Evolutionary conservation across 2,113 vertebrate species (phyloP), one percentile per base, ranked within the genome.

Genomic region (Xenopus borealis): DNA sequence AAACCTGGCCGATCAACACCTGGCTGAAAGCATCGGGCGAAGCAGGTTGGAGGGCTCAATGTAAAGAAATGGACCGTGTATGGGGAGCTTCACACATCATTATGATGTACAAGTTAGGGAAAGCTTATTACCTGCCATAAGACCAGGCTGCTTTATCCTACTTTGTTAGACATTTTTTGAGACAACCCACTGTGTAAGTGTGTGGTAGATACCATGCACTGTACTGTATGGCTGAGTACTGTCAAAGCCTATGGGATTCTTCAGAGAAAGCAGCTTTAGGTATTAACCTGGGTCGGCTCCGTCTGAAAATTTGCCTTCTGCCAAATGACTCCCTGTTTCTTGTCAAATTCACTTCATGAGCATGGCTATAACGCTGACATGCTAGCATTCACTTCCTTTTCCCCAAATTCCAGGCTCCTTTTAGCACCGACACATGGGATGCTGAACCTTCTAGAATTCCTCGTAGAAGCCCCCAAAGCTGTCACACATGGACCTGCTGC

Each of bases 271-370:
- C 64, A 75, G 72, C 72, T 75, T 75, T 75, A 75, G 27, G 72
- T 66, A 75, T 75, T 75, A 75, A 75, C 72, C 72, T 33, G 65
- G 72, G 72, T 75, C 72, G 67, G 72, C 66, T 67, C 72, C 61
- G 47, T 20, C 53, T 33, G 64, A 75, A 63, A 75, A 67, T 67
- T 75, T 46, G 53, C 53, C 30, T 75, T 68, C 64, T 75, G 72
- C 62, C 72, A 75, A 47, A 50, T 33, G 30, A 67, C 10, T 75
- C 44, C 14, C 72, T 75, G 72, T 20, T 66, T 75, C 72, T 75
- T 57, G 64, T 75, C 72, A 75, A 62, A 11, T 68, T 75, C 72
- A 75, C 72, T 75, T 75, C 72, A 67, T 75, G 72, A 75, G 69
- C 12, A 5, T 59, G 30, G 58, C 69, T 59, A 46, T 45, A 45